phyloP scores from a whole-genome alignment of 1,140 invertebrate species.

The Procambarus virginalis region DNA sequence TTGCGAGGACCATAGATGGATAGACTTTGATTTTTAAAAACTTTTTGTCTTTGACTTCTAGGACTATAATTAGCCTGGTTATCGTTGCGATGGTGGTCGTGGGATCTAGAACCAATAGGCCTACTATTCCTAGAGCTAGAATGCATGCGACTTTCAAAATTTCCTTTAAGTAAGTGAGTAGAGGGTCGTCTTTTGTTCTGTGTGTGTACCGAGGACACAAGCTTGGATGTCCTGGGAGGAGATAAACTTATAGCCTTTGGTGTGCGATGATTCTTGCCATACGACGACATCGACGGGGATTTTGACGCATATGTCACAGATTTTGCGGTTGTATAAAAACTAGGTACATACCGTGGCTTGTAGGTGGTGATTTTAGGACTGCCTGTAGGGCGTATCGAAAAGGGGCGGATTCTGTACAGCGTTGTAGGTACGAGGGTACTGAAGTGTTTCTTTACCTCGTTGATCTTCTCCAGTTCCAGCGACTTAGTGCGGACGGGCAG shows the following conservation, averaged over 20 bases:
- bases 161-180: background rate
- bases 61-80: background rate
- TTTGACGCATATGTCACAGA: background rate
- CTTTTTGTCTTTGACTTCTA: background rate
- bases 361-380: slow-evolving; percentile 26
- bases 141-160: background rate
- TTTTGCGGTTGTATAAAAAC: slow-evolving; percentile 24
- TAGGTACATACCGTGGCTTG: slow-evolving; percentile 13
- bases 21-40: too few relatives aligned
- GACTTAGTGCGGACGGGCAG: slow-evolving; percentile 32
- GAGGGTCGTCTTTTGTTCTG: background rate
- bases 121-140: background rate
- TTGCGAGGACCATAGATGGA: too few relatives aligned
- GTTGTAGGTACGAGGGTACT: slow-evolving; percentile 25
- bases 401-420: background rate
- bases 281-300: background rate
- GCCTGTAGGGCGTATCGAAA: background rate
- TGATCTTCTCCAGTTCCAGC: slow-evolving; percentile 31
- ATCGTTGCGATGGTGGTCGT: background rate
- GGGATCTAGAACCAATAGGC: background rate
- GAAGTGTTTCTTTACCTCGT: slow-evolving; percentile 36
- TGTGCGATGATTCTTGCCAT: background rate
- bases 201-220: background rate
- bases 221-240: background rate
- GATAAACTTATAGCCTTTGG: background rate